Evolutionary conservation across 2,113 vertebrate genomes (phyloP), one percentile per base, ranked within the genome.

Genomic region (Anoplopoma fimbria): DNA sequence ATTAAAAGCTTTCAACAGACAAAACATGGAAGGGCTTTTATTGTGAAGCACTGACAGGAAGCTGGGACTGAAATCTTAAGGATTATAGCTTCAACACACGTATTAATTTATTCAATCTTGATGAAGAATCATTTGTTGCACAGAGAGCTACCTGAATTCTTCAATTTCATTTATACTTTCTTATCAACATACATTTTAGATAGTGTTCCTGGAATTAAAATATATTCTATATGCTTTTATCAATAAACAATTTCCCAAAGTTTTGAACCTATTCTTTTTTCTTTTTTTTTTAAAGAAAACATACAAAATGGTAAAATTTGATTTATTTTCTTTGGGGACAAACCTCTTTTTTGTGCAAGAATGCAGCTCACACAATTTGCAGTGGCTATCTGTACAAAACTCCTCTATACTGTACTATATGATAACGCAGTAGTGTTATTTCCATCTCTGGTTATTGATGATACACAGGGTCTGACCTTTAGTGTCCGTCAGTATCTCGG

Each of bases 381-480:
- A 77, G 77, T 65, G 69, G 53, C 60, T 55, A 68, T 77, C 67
- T 85, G 81, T 81, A 88, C 60, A 90, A 86, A 85, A 69, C 60
- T 68, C 53, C 45, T 82, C 47, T 79, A 81, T 49, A 69, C 21
- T 77, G 40, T 47, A 75, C 57, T 69, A 58, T 70, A 61, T 33
- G 40, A 84, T 70, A 87, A 87, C 34, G 69, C 67, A 69, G 83
- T 61, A 61, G 79, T 83, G 83, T 84, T 71, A 51, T 63, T 79
- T 76, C 69, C 67, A 73, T 68, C n/a, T 90, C 49, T 55, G 77
- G 47, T 68, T 83, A 86, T 81, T 84, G 78, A 67, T 71, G 63
- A 80, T 70, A 89, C 92, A 92, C 89, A 91, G 92, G 91, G 92
- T 92, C 92, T 90, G 92, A 93, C 77, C 89, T 92, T 90, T 77